Evolutionary conservation across 2,113 vertebrate genomes (phyloP), one percentile per base, ranked within the genome.

Genomic region (Phrynosoma platyrhinos): DNA sequence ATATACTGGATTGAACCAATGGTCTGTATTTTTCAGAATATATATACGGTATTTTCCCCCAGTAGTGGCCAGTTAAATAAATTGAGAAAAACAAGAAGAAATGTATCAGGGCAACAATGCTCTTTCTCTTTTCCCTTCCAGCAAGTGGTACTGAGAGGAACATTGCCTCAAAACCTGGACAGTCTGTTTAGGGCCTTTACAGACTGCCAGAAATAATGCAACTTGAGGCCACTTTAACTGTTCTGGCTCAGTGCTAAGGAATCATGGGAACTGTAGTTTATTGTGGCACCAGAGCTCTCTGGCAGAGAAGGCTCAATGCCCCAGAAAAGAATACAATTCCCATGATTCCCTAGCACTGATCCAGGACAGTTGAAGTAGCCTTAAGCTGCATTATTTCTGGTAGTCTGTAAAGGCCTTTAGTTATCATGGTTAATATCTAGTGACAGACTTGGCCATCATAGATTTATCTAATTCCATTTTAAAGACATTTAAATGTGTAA

Each of bases 401-500:
- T 2, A 36, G 36, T 36, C 36, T 36, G 36, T 36, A 36, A 36
- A 36, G 36, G 36, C 36, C 36, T 2, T 36, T 36, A 42, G 12
- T 7, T 71, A 21, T n/a, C 66, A n/a, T 55, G 42, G 40, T 21
- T 55, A 53, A 85, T 66, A 66, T 30, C 55, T 13, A 76, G 25
- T 23, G 58, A n/a, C 12, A 8, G 12, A 66, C 18, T 62, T 42
- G 20, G 7, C 52, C 23, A 36, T 21, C 16, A 80, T 69, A 72
- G 58, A 74, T 81, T 58, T 58, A 55, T 71, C 52, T 62, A 68
- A 30, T 79, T n/a, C 64, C 13, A 72, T 40, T 87, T 80, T 87
- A 71, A 80, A 55, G 21, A 18, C 52, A 36, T 72, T 80, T 53
- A 36, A 58, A 20, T 66, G 16, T 58, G 66, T 58, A n/a, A 32